Percentiles rank a stretch among this genome's conserved stretches.
Evolutionary conservation across 2,888 invertebrate species (phyloP).

Genomic region (Dasypolia templi): DNA sequence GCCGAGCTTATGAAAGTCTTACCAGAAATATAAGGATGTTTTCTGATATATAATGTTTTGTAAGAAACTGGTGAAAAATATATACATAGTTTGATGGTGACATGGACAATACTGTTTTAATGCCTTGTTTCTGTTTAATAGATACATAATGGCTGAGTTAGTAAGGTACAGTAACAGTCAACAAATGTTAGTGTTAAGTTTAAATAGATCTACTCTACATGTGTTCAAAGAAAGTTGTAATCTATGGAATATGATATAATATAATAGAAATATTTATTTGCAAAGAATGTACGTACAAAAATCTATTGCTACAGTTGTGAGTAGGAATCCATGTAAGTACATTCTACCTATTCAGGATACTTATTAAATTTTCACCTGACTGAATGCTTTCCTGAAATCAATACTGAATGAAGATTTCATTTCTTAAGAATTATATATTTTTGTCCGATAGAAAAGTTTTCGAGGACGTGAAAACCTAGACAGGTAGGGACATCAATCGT

Average conservation of each 20-base stretch:
- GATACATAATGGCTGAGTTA: constrained; percentile 28
- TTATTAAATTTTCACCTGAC: neutral
- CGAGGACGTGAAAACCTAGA: neutral
- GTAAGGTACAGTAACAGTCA: no score
- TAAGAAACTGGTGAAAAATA: constrained; percentile 3
- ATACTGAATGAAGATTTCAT: neutral
- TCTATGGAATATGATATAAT: neutral
- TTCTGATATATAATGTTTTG: neutral
- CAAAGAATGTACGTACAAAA: neutral
- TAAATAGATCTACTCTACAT: neutral
- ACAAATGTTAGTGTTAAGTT: constrained; percentile 7
- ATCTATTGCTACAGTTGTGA: neutral
- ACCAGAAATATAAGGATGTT: neutral
- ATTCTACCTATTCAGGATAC: neutral
- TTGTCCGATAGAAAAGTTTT: neutral
- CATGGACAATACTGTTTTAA: constrained; percentile 23
- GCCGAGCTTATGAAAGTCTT: constrained; percentile 14
- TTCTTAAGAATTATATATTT: neutral
- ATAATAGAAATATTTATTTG: neutral
- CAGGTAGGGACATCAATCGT: neutral
- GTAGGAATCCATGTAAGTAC: neutral
- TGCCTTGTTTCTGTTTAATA: constrained; percentile 38
- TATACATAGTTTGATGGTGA: constrained; percentile 26
- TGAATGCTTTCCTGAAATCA: neutral
- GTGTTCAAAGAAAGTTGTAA: neutral